Conservation (phyloP, 2,113 vertebrate species). For the Neotoma lepida region DNA sequence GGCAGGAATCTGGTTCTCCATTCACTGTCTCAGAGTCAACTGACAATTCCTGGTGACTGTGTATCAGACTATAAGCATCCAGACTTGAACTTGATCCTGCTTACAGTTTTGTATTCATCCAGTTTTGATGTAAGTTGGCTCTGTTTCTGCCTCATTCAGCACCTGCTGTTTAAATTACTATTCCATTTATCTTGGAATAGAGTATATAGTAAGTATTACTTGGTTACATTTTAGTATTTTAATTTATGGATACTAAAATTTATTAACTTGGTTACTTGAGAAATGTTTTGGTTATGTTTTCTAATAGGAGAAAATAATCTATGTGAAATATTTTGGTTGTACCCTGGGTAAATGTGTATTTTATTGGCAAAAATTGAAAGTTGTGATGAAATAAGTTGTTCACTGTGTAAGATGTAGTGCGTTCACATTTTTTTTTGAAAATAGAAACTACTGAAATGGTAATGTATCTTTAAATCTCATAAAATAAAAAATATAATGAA, state of each 20-base stretch:
- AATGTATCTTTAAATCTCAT: constrained; percentile 21
- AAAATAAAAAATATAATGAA: neutral
- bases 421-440: neutral
- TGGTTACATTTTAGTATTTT: neutral
- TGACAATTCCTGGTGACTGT: neutral
- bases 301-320: neutral
- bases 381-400: neutral
- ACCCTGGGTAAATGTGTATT: neutral
- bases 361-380: neutral
- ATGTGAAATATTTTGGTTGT: neutral
- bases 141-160: neutral
- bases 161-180: neutral
- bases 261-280: neutral
- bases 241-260: neutral
- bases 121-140: neutral
- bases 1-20: neutral
- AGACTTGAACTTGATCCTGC: neutral
- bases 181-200: neutral
- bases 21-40: neutral
- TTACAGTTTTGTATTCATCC: neutral
- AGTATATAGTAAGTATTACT: neutral
- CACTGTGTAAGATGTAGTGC: neutral
- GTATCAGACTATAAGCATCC: neutral
- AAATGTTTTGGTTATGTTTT: constrained; percentile 8
- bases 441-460: neutral